Conservation (phyloP, 1,140 invertebrate genomes). For the Zaprionus lachaisei region DNA sequence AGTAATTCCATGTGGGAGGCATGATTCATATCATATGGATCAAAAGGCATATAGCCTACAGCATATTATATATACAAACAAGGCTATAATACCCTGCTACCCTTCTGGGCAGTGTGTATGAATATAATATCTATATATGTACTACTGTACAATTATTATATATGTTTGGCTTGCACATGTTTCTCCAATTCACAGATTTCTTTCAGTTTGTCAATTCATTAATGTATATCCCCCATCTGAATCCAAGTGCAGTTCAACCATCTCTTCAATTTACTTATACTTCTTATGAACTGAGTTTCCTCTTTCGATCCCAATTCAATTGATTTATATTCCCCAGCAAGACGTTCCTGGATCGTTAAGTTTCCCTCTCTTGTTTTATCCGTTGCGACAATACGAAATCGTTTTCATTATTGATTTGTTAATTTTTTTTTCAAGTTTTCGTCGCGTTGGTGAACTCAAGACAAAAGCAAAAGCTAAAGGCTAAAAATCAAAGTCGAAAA, state of each 20-base stretch:
- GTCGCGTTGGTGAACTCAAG: not conserved
- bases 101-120: too few relatives aligned
- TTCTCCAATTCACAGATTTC: too few relatives aligned
- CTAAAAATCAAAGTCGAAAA: slow-evolving; percentile 19
- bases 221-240: too few relatives aligned
- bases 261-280: too few relatives aligned
- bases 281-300: too few relatives aligned
- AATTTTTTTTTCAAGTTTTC: slow-evolving; percentile 9
- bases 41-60: not conserved
- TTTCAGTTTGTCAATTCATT: too few relatives aligned
- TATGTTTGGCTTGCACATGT: too few relatives aligned
- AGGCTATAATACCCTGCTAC: too few relatives aligned
- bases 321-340: not conserved
- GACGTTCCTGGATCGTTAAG: not conserved
- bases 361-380: not conserved
- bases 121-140: too few relatives aligned
- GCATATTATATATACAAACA: not conserved
- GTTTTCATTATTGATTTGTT: not conserved
- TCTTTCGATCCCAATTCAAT: not conserved
- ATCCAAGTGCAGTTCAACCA: too few relatives aligned
- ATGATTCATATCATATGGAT: not conserved
- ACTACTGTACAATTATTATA: too few relatives aligned
- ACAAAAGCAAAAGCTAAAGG: not conserved
- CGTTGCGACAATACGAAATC: not conserved
- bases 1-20: not conserved